phyloP scores from a whole-genome alignment of 2,113 vertebrate species.

The Phaethon lepturus region DNA sequence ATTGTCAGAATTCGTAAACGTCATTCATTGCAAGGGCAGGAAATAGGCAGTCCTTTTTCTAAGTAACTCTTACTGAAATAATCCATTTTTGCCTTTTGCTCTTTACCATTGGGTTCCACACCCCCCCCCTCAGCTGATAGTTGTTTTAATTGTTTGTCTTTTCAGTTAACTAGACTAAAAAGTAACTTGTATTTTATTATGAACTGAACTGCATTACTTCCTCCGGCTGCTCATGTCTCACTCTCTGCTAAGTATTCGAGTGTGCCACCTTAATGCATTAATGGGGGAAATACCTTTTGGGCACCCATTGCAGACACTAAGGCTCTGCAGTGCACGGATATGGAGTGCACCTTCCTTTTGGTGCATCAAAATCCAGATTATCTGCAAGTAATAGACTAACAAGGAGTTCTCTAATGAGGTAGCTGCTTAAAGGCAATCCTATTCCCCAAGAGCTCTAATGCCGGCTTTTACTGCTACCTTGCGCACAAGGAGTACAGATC shows the following conservation, averaged over 20 bases:
- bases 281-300: not conserved
- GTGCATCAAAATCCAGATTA: constrained; percentile 14
- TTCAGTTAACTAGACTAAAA: not conserved
- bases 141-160: not conserved
- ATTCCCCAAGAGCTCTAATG: not conserved
- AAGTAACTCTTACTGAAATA: not conserved
- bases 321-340: not conserved
- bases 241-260: not conserved
- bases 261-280: not conserved
- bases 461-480: not conserved
- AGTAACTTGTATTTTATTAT: not conserved
- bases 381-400: not conserved
- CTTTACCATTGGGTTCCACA: not conserved
- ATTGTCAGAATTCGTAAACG: not conserved
- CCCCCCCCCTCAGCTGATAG: not conserved
- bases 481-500: not conserved
- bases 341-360: not conserved
- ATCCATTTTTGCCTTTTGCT: not conserved
- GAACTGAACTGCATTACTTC: not conserved
- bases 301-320: not conserved
- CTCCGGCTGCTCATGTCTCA: not conserved
- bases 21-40: not conserved
- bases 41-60: not conserved
- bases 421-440: constrained; percentile 23
- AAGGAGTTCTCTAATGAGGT: not conserved